Conservation (phyloP, 2,797 vertebrate species). For the Lemur catta region DNA sequence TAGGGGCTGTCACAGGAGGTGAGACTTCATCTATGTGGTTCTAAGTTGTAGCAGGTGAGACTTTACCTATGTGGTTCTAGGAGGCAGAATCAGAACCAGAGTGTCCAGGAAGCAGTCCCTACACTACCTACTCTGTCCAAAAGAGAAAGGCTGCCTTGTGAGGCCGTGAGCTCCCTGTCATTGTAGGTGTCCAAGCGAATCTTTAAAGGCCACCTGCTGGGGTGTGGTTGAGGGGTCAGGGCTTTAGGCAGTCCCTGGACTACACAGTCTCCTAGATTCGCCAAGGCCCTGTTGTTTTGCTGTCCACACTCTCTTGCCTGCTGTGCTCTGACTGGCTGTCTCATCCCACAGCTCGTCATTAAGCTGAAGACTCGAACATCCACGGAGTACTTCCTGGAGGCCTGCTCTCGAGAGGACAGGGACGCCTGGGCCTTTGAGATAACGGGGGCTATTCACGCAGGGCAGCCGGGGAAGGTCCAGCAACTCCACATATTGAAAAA, state of each 20-base stretch:
- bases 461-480: constrained; percentile 80
- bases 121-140: not conserved
- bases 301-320: not conserved
- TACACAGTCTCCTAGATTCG: accelerated
- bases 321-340: not conserved
- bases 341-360: constrained; percentile 88
- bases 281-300: not conserved
- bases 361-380: constrained; percentile 90
- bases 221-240: accelerated
- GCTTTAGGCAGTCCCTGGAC: not conserved
- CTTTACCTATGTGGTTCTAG: not conserved
- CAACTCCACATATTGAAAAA: constrained; percentile 85
- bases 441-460: constrained; percentile 86
- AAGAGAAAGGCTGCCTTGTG: not conserved
- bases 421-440: constrained; percentile 94
- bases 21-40: not conserved
- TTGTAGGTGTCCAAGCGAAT: not conserved
- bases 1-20: not conserved
- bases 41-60: not conserved
- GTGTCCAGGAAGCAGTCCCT: not conserved
- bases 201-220: not conserved
- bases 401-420: constrained; percentile 93
- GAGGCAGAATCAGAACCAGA: not conserved
- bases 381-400: constrained; percentile 93
- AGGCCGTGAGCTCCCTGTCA: not conserved